A percentile compares a stretch with the other conserved stretches of the same genome.
Evolutionary conservation across 2,797 vertebrate species (phyloP).

Genomic region (Cheirogaleus major): DNA sequence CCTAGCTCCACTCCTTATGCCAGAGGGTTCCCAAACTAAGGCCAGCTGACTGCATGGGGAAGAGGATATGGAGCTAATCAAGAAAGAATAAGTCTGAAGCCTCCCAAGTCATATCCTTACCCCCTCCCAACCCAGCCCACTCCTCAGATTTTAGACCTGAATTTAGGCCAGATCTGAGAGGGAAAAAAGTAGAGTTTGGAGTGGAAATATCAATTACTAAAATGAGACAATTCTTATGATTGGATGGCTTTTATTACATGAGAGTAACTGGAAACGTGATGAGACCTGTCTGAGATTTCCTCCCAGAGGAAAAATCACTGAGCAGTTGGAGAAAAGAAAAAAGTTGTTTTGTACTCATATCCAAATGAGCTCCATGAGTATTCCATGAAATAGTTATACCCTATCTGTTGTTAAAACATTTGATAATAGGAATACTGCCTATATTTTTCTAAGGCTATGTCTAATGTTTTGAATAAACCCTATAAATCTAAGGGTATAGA

Average conservation of each 20-base stretch:
- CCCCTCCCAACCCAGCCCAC: background rate
- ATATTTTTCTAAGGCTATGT: background rate
- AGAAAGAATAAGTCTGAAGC: background rate
- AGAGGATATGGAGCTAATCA: background rate
- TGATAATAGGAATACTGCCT: background rate
- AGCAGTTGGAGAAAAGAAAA: background rate
- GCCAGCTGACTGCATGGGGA: background rate
- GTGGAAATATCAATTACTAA: background rate
- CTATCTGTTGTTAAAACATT: conserved; percentile 9
- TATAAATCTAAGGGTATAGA: background rate
- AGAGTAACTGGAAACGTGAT: conserved; percentile 28
- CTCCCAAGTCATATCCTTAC: background rate
- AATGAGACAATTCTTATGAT: conserved; percentile 8
- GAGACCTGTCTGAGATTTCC: background rate
- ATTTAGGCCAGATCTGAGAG: background rate
- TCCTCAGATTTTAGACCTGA: background rate
- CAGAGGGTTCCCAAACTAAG: background rate
- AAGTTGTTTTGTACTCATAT: background rate
- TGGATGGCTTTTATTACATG: background rate
- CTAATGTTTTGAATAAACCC: background rate
- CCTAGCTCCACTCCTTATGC: background rate
- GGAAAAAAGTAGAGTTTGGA: background rate
- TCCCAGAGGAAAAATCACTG: background rate
- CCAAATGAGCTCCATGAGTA: background rate
- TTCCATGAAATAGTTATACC: background rate